phyloP scores from a whole-genome alignment of 1,140 invertebrate species.

The Heliconius melpomene region DNA sequence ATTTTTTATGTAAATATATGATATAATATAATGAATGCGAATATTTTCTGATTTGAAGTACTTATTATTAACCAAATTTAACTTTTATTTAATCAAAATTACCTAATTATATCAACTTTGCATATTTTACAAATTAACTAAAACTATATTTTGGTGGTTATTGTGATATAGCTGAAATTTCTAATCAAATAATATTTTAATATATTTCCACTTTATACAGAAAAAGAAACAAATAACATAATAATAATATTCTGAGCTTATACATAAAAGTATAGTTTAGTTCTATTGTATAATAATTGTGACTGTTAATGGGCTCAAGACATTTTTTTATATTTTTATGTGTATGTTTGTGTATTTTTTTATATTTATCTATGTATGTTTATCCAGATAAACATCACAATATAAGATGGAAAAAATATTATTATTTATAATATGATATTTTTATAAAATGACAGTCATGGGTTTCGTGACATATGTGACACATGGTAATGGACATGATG shows the following conservation, averaged over 20 bases:
- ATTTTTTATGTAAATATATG: too few species aligned
- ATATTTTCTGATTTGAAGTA: neutral
- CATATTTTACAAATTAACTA: neutral
- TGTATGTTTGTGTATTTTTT: neutral
- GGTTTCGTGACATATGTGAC: conserved; percentile 30
- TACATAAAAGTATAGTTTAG: too few species aligned
- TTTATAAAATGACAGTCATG: conserved; percentile 3
- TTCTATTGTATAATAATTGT: neutral
- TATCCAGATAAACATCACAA: neutral
- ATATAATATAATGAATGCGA: too few species aligned
- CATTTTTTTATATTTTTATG: neutral
- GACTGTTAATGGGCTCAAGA: neutral
- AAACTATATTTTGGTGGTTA: neutral
- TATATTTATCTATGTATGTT: neutral
- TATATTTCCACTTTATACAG: neutral
- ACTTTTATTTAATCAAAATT: neutral
- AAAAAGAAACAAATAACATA: neutral
- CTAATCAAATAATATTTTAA: neutral
- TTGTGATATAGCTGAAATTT: too few species aligned
- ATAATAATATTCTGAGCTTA: neutral
- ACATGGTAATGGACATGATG: conserved; percentile 28
- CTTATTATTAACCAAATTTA: neutral
- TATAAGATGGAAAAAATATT: neutral
- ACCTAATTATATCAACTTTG: neutral
- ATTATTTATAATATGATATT: neutral